Evolutionary conservation across 64 coral and sea anemone species (phyloP).

Genomic region (Acropora tenuis): DNA sequence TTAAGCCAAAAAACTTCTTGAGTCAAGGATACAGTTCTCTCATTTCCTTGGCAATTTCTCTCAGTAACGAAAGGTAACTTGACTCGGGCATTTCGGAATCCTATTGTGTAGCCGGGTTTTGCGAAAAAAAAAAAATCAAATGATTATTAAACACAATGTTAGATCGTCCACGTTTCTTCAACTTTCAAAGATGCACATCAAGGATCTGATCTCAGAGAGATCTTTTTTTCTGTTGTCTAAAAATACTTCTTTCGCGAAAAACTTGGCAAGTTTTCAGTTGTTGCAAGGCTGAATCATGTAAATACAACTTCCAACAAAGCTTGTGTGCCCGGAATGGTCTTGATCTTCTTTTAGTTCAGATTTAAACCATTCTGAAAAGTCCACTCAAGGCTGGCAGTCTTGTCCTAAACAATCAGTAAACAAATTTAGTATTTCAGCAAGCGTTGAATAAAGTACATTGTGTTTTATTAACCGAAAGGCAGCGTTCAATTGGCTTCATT

Average conservation of each 20-base stretch:
- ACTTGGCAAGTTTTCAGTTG: too few species aligned
- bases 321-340: too few species aligned
- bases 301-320: too few species aligned
- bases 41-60: not conserved
- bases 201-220: not conserved
- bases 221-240: not conserved
- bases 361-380: too few species aligned
- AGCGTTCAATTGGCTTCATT: too few species aligned
- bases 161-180: not conserved
- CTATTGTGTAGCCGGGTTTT: constrained; percentile 11
- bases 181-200: not conserved
- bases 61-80: constrained; percentile 6
- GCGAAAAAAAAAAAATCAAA: not conserved
- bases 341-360: too few species aligned
- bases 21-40: too few species aligned
- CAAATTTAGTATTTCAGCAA: too few species aligned
- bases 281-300: too few species aligned
- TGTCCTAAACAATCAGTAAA: not conserved
- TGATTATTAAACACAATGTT: not conserved
- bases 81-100: not conserved
- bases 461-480: too few species aligned
- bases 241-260: not conserved
- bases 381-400: not conserved
- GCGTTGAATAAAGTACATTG: too few species aligned
- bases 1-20: not conserved